Evolutionary conservation across 35 echinoderm and acorn worm genomes (phyloP).

Genomic region (Ophioderma brevispina): DNA sequence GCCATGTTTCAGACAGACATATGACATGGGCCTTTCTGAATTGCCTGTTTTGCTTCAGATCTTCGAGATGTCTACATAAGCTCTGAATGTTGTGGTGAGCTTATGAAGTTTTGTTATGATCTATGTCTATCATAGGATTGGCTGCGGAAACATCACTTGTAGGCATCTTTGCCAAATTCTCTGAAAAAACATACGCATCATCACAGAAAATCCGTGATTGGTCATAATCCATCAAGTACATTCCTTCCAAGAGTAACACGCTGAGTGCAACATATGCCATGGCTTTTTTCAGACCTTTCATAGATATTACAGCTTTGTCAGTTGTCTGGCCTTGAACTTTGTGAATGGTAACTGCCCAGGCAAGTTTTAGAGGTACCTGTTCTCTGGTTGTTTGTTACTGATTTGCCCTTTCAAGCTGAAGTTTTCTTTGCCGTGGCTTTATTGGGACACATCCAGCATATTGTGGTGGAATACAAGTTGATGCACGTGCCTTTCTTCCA

Average conservation of each 20-base stretch:
- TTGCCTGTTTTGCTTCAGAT: constrained; percentile 23
- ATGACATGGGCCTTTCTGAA: constrained; percentile 36
- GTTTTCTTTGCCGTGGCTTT: background rate
- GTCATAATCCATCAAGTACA: constrained; percentile 16
- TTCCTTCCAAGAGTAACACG: constrained; percentile 29
- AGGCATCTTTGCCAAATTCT: background rate
- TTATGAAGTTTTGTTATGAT: background rate
- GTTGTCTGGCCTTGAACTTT: constrained; percentile 40
- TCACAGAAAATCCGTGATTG: background rate
- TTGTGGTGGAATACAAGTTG: background rate
- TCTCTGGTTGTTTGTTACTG: background rate
- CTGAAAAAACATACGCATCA: background rate
- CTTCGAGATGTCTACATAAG: constrained; percentile 21
- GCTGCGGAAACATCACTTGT: background rate
- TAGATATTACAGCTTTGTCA: constrained; percentile 7
- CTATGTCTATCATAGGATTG: background rate
- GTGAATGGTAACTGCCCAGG: constrained; percentile 46
- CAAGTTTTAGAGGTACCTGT: constrained; percentile 48
- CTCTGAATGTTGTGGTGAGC: constrained; percentile 49
- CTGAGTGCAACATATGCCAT: constrained; percentile 40
- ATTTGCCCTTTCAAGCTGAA: background rate
- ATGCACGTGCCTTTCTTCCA: constrained; percentile 6
- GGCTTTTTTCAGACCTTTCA: background rate
- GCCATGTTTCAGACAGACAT: constrained; percentile 69
- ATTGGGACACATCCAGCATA: background rate